Evolutionary conservation across 2,797 vertebrate genomes (phyloP).

Genomic region (Cyclura pinguis): DNA sequence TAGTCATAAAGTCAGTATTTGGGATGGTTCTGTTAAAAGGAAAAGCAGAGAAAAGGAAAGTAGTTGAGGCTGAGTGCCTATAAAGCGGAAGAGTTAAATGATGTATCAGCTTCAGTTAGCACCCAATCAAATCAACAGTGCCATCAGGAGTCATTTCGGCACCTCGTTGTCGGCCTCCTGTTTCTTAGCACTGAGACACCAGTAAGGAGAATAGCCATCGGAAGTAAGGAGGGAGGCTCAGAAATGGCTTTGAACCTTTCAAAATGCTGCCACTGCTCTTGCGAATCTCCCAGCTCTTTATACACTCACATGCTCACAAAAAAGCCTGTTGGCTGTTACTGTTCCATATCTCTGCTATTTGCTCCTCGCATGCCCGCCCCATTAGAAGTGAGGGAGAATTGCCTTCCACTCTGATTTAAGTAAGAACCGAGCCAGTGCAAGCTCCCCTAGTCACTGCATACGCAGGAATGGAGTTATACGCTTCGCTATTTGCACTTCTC

Average conservation of each 20-base stretch:
- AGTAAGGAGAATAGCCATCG: neutral
- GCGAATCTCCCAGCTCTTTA: neutral
- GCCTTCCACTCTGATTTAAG: no score
- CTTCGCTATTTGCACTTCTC: no score
- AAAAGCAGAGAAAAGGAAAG: neutral
- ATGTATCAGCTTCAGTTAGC: neutral
- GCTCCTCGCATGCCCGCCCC: no score
- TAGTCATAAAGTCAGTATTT: neutral
- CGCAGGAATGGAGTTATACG: no score
- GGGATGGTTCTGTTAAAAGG: neutral
- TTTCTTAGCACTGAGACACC: neutral
- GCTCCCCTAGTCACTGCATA: no score
- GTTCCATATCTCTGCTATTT: neutral
- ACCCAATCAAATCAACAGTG: neutral
- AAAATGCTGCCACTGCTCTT: no score
- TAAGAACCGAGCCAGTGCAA: no score
- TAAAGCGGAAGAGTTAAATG: neutral
- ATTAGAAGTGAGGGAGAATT: no score
- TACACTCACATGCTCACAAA: neutral
- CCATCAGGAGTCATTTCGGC: no score
- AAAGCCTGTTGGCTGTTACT: neutral
- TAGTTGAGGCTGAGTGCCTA: neutral
- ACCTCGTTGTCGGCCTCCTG: neutral
- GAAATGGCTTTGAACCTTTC: neutral
- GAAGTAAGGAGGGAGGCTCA: neutral